Base-by-base conservation (phyloP, 2,797 vertebrate species). In the Crax fasciolata region DNA sequence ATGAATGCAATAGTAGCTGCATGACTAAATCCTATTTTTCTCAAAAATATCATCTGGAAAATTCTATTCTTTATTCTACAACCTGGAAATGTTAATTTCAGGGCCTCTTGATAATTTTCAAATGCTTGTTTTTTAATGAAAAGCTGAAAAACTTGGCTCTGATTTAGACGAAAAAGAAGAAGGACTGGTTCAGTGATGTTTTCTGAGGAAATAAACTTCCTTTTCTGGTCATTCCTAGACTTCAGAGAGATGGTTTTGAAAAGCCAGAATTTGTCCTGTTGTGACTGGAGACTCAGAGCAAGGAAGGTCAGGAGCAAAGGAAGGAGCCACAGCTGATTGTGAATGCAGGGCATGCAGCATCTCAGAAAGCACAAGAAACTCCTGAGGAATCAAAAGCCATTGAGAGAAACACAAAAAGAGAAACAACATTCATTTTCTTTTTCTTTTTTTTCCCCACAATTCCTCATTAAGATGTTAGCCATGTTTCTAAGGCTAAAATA, bases 341-440 rank as follows among this genome's bases (percentile, higher is more conserved):
- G 59, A 87, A 90, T 76, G 86, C 83, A 86, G 71, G 55, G 55
- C 55, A 71, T 70, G 88, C 48, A 84, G 74, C 32, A 23, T 88
- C 90, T 71, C 80, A 94, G 67, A 95, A 86, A 93, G 77, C 71
- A 71, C 55, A 70, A 70, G 55, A 78, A 88, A 57, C 28, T 94
- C 85, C 85, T 39, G n/a, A 35, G 90, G 87, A 91, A 91, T 84
- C 73, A 66, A 72, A 88, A 92, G 62, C 54, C 70, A 51, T 14
- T 2, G 5, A 59, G 85, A 54, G 93, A 46, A 58, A 76, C 25
- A 81, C 51, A 81, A 62, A 77, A 75, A 66, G 80, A 77, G 30
- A 70, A 39, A 81, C 38, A 91, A 61, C 62, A 63, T 54, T 82
- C 68, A 6, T 58, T 68, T 87, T 84, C 5, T 24, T 35, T 44